Percentiles rank a stretch among this genome's conserved stretches.
Evolutionary conservation across 1,140 invertebrate species (phyloP).

Genomic region (Pogonognathellus flavescens): DNA sequence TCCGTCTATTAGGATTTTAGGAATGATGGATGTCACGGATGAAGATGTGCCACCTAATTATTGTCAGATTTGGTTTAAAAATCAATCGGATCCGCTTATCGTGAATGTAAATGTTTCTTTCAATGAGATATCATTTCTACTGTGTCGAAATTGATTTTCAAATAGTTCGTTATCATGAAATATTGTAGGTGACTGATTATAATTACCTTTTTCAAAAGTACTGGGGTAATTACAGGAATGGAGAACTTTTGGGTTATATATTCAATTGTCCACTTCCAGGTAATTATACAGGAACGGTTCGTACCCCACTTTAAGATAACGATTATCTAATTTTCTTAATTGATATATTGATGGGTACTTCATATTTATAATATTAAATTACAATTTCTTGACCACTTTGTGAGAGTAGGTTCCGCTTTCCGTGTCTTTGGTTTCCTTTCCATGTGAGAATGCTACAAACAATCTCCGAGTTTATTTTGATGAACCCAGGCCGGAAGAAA

Average conservation of each 20-base stretch:
- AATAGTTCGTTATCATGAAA: too few relatives aligned
- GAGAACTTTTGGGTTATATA: not conserved
- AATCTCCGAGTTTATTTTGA: constrained; percentile 65
- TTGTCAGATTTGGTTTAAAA: too few relatives aligned
- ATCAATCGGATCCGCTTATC: not conserved
- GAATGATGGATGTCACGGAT: not conserved
- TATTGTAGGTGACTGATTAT: not conserved
- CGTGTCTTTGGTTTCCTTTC: constrained; percentile 39
- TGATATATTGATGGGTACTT: too few relatives aligned
- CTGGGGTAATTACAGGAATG: too few relatives aligned
- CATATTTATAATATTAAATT: too few relatives aligned
- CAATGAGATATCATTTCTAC: too few relatives aligned
- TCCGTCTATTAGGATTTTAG: not conserved
- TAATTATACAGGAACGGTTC: not conserved
- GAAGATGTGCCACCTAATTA: too few relatives aligned
- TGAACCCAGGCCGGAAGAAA: constrained; percentile 68
- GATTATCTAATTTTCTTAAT: too few relatives aligned
- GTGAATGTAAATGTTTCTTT: too few relatives aligned
- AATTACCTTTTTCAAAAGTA: not conserved
- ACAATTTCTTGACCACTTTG: too few relatives aligned
- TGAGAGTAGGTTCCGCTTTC: constrained; percentile 46
- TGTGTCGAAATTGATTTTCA: not conserved
- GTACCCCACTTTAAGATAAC: not conserved
- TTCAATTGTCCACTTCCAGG: not conserved
- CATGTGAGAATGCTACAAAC: constrained; percentile 51